phyloP scores from a whole-genome alignment of 2,113 vertebrate genomes.

The Chitala chitala region DNA sequence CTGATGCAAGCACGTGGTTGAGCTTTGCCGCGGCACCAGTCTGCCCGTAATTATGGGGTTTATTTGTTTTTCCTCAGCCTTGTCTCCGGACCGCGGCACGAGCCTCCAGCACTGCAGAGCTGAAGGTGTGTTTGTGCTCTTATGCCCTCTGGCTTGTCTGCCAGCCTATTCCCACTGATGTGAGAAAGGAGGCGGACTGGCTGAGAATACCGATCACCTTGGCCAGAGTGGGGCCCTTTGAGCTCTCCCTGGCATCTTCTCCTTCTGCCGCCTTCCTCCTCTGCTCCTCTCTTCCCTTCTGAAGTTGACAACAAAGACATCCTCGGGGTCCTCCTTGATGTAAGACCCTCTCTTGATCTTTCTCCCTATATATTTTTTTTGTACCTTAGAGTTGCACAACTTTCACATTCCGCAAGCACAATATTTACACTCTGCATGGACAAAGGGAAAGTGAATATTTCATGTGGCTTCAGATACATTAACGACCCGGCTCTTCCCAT shows the following conservation, averaged over 20 bases:
- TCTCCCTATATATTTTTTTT: constrained; percentile 88
- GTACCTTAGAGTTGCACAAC: constrained; percentile 97
- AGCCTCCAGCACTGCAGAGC: constrained; percentile 80
- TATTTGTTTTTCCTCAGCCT: constrained; percentile 62
- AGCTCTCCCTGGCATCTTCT: constrained; percentile 99
- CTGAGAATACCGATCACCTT: constrained; percentile 99
- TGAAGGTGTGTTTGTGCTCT: constrained; percentile 98
- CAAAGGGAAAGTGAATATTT: constrained; percentile 88
- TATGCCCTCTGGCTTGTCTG: constrained; percentile 99
- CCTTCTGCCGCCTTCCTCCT: constrained; percentile 99
- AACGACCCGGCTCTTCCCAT: constrained; percentile 48
- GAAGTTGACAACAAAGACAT: constrained; percentile 99
- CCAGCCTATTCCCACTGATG: constrained; percentile 99
- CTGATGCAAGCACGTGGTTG: not conserved
- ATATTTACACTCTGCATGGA: constrained; percentile 98
- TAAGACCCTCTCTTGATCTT: constrained; percentile 99
- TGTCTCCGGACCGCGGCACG: constrained; percentile 72
- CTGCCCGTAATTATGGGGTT: constrained; percentile 78
- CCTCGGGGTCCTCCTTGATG: constrained; percentile 99
- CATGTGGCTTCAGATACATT: constrained; percentile 61
- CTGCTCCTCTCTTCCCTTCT: constrained; percentile 99
- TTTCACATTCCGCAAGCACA: constrained; percentile 99
- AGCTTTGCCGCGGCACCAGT: no score
- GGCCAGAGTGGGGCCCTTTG: constrained; percentile 99
- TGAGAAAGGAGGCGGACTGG: constrained; percentile 99